A percentile compares a stretch with the other conserved stretches of the same genome.
These are phyloP conservation scores for Euleptes europaea DNA, from an alignment of 2,113 vertebrate species.

Conservation along the genomic window DNA sequence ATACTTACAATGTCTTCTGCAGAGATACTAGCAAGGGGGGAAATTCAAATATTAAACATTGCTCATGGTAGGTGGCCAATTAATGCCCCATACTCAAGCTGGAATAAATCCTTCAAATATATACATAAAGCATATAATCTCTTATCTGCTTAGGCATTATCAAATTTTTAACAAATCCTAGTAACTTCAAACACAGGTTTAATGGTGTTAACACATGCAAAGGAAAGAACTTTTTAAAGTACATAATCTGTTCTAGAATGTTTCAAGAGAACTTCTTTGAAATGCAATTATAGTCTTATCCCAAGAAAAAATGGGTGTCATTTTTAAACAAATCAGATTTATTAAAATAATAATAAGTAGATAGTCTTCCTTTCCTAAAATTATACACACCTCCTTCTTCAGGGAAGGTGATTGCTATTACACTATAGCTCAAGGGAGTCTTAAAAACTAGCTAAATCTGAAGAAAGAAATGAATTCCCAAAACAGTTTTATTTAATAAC, in stretches of 20 bases:
- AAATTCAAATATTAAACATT: conserved; percentile 77
- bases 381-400: conserved; percentile 13
- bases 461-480: conserved; percentile 42
- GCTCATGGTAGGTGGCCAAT: conserved; percentile 87
- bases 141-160: conserved; percentile 87
- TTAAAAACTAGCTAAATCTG: conserved; percentile 41
- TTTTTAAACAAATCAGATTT: conserved; percentile 63
- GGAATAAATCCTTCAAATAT: conserved; percentile 82
- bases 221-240: conserved; percentile 81
- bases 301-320: conserved; percentile 70
- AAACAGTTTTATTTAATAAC: conserved; percentile 54
- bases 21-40: conserved; percentile 67
- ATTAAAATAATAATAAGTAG: conserved; percentile 44
- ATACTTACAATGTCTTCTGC: conserved; percentile 74
- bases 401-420: conserved; percentile 25
- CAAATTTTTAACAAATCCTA: conserved; percentile 86
- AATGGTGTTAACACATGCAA: conserved; percentile 80
- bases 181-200: conserved; percentile 84
- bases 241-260: conserved; percentile 85
- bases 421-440: conserved; percentile 26
- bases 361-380: conserved; percentile 36
- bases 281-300: conserved; percentile 75
- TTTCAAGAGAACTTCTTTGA: conserved; percentile 77
- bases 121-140: conserved; percentile 85
- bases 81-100: conserved; percentile 79